Base-by-base conservation (phyloP, 1,140 invertebrate genomes). In the Parapsyche elsis region DNA sequence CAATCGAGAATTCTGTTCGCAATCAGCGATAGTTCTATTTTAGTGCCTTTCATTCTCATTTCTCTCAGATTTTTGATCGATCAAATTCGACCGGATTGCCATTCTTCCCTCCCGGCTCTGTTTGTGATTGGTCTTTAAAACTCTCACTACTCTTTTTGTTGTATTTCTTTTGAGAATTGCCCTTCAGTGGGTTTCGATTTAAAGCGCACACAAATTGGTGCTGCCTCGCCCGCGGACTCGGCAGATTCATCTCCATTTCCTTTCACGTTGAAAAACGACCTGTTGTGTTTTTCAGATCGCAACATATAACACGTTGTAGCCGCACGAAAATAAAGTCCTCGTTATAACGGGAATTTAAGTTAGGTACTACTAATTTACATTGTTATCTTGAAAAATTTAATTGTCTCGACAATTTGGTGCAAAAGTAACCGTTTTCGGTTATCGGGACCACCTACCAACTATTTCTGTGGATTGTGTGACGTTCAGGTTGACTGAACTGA, bases 401-500 rank as follows among this genome's bases (percentile, higher is more conserved):
- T 38, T 38, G 30, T 38, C 30, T 38, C 30, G 30, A 4, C 30
- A 7, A 38, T 38, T 38, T 38, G 30, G 30, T 38, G 30, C 30
- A 38, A 7, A 38, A 38, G 30, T 7, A 7, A 7, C 30, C 30
- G 30, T 38, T 38, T 38, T 38, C 30, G 30, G n/a, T 38, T 38
- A 38, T 38, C 30, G 30, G 30, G 30, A 38, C 30, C 30, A 38
- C 30, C 30, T 38, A 38, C 30, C 30, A 4, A 38, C 30, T 7
- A 4, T 1, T 38, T 7, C 30, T 1, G 1, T 38, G 30, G 30
- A n/a, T 59, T 59, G n/a, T 23, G 24, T 67, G 64, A 67, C 64
- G 64, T 67, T 67, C 24, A 67, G 64, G 64, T 67, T 67, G 21
- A 67, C 24, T 30, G 64, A 67, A 61, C 57, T 61, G 57, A 38